A percentile compares a stretch with the other conserved stretches of the same genome.
Evolutionary conservation across 2,888 invertebrate species (phyloP).

Genomic region (Ptychoptera contaminata): DNA sequence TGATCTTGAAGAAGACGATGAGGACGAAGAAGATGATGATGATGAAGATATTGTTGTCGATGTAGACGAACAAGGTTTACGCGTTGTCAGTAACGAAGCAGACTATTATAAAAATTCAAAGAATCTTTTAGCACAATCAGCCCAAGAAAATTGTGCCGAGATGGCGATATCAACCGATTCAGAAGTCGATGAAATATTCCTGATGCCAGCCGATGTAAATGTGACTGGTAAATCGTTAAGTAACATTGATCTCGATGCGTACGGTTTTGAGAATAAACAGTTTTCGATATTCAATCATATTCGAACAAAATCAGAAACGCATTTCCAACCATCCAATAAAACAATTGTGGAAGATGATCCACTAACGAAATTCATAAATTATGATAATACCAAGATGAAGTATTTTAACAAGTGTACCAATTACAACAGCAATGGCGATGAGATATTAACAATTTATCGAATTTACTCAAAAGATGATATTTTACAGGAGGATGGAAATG

Average conservation of each 20-base stretch:
- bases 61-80: constrained; percentile 4
- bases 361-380: background rate
- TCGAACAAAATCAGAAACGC: background rate
- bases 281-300: constrained; percentile 5
- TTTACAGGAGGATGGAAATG: background rate
- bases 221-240: background rate
- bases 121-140: too few species aligned
- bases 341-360: background rate
- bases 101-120: constrained; percentile 2
- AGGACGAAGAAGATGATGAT: constrained; percentile 9
- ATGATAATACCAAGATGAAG: too few species aligned
- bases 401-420: too few species aligned
- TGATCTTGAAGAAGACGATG: constrained; percentile 11
- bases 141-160: background rate
- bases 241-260: constrained; percentile 8
- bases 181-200: constrained; percentile 14
- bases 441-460: constrained; percentile 13
- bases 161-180: constrained; percentile 9
- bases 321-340: background rate
- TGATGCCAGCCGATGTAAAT: constrained; percentile 11
- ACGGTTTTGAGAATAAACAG: constrained; percentile 12
- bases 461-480: constrained; percentile 12
- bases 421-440: constrained; percentile 5
- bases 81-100: constrained; percentile 5
- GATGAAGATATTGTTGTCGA: constrained; percentile 8